phyloP scores from a whole-genome alignment of 2,888 invertebrate genomes.

The Drosophila helvetica region DNA sequence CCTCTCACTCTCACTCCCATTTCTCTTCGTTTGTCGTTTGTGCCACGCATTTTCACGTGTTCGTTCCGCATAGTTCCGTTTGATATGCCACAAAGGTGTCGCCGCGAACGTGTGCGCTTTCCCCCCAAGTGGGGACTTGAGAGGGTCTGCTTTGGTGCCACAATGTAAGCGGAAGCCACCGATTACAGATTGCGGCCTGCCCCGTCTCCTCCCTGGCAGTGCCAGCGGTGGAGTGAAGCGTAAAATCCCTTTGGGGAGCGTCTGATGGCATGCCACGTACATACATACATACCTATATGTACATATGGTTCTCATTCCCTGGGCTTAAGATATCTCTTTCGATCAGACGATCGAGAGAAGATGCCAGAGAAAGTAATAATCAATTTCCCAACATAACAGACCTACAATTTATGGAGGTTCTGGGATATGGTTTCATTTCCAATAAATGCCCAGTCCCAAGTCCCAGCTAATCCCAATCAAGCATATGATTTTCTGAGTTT shows the following conservation, averaged over 20 bases:
- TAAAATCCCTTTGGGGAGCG: neutral
- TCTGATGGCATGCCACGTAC: neutral
- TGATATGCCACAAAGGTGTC: conserved; percentile 78
- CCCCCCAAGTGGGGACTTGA: conserved; percentile 17
- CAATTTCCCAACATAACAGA: too few relatives aligned
- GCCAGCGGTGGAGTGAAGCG: neutral
- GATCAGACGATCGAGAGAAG: too few relatives aligned
- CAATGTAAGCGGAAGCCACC: conserved; percentile 38
- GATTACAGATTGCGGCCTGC: conserved; percentile 18
- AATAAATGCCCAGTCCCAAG: too few relatives aligned
- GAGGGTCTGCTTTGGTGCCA: conserved; percentile 24
- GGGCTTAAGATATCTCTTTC: too few relatives aligned
- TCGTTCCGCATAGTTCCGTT: conserved; percentile 79
- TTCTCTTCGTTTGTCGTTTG: conserved; percentile 25
- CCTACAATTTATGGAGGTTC: too few relatives aligned
- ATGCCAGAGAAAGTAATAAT: too few relatives aligned
- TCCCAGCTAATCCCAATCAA: too few relatives aligned
- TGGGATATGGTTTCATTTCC: too few relatives aligned
- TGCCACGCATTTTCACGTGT: conserved; percentile 72
- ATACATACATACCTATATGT: too few relatives aligned
- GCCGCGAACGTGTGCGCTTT: conserved; percentile 48
- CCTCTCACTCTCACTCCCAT: neutral
- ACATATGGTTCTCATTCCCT: too few relatives aligned
- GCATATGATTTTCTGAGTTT: too few relatives aligned
- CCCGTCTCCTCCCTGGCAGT: neutral